phyloP scores from a whole-genome alignment of 2,113 vertebrate genomes.

The Zosterops lateralis region DNA sequence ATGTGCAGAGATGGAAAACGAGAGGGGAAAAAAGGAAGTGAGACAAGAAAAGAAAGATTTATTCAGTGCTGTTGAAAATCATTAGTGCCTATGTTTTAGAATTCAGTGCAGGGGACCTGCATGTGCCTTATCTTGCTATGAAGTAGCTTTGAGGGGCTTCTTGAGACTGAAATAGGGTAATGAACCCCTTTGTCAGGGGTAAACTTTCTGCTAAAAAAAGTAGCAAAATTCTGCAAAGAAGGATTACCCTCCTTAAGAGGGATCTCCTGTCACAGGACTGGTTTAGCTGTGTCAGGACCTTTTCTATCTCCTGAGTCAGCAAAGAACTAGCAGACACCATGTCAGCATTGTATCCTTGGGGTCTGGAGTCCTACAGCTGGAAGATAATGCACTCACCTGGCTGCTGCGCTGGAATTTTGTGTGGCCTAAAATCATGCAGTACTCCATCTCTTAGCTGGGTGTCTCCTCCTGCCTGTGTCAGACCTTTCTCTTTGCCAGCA shows the following conservation, averaged over 20 bases:
- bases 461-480: neutral
- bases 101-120: neutral
- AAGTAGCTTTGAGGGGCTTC: neutral
- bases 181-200: neutral
- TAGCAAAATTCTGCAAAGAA: neutral
- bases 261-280: neutral
- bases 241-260: neutral
- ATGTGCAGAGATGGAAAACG: neutral
- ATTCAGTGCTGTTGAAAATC: neutral
- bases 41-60: conserved; percentile 1
- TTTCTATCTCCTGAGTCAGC: neutral
- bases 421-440: neutral
- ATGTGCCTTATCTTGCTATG: neutral
- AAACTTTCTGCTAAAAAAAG: neutral
- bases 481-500: neutral
- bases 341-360: neutral
- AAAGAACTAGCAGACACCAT: neutral
- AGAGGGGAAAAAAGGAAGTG: neutral
- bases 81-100: neutral
- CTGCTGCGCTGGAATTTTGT: neutral
- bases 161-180: neutral
- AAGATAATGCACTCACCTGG: neutral
- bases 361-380: neutral
- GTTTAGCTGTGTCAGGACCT: neutral
- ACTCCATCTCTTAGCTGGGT: neutral